A percentile compares a stretch with the other conserved stretches of the same genome.
phyloP scores from a whole-genome alignment of 2,797 vertebrate species.

The Iguana delicatissima region DNA sequence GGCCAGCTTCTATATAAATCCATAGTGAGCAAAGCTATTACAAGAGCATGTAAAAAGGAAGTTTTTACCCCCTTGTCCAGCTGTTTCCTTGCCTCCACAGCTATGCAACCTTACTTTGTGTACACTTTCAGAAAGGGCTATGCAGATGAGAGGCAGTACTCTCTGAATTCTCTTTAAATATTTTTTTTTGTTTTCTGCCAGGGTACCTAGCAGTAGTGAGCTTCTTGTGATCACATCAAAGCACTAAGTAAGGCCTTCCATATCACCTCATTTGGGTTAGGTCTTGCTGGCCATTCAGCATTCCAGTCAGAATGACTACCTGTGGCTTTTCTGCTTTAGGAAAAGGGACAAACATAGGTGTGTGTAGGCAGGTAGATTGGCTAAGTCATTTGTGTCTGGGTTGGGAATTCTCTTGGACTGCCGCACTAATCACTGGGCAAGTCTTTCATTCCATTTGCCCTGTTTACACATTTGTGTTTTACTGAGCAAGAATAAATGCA shows the following conservation, averaged over 20 bases:
- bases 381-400: not conserved
- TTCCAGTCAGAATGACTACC: not conserved
- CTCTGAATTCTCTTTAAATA: not conserved
- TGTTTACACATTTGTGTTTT: not conserved
- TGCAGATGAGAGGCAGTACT: no score
- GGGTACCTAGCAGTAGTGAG: not conserved
- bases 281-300: not conserved
- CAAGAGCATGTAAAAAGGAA: not conserved
- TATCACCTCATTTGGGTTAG: no score
- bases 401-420: not conserved
- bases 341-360: not conserved
- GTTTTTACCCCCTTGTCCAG: no score
- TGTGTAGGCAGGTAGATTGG: not conserved
- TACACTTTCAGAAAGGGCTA: conserved; percentile 7
- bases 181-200: not conserved
- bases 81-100: not conserved
- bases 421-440: not conserved
- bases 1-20: not conserved
- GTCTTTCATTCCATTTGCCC: no score
- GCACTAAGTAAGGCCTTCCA: not conserved
- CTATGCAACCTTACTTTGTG: conserved; percentile 25
- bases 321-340: not conserved
- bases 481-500: not conserved
- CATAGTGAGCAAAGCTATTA: not conserved
- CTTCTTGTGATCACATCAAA: not conserved